Evolutionary conservation across 2,888 invertebrate species (phyloP).

Genomic region (Zhuqinia jingwanae): DNA sequence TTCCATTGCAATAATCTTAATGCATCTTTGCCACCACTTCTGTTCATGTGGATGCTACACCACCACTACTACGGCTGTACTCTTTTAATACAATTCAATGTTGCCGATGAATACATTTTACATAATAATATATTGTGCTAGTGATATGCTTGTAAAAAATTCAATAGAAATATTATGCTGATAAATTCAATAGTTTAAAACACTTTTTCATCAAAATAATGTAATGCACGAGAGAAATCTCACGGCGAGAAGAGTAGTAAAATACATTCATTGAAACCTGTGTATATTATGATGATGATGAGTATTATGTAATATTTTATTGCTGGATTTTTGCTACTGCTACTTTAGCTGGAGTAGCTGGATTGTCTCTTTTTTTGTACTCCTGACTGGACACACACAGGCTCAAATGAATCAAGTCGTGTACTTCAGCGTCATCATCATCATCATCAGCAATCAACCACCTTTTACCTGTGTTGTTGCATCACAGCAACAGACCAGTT

Average conservation of each 20-base stretch:
- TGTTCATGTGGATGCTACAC: background rate
- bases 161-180: conserved; percentile 36
- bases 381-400: conserved; percentile 48
- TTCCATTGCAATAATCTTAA: conserved; percentile 49
- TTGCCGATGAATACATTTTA: conserved; percentile 9
- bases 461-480: background rate
- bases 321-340: background rate
- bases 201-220: background rate
- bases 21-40: conserved; percentile 42
- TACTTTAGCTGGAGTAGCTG: background rate
- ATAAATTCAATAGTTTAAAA: conserved; percentile 55
- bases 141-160: background rate
- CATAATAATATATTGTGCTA: background rate
- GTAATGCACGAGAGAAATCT: too few relatives aligned
- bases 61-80: background rate
- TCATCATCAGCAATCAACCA: conserved; percentile 13
- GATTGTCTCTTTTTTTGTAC: background rate
- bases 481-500: too few relatives aligned
- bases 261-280: too few relatives aligned
- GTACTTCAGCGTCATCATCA: background rate
- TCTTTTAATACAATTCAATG: background rate
- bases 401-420: background rate
- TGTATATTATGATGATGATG: too few relatives aligned
- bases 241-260: too few relatives aligned
- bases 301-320: background rate